These are phyloP conservation scores for Squalus acanthias DNA, from an alignment of 2,797 vertebrate genomes.

Conservation along the genomic window DNA sequence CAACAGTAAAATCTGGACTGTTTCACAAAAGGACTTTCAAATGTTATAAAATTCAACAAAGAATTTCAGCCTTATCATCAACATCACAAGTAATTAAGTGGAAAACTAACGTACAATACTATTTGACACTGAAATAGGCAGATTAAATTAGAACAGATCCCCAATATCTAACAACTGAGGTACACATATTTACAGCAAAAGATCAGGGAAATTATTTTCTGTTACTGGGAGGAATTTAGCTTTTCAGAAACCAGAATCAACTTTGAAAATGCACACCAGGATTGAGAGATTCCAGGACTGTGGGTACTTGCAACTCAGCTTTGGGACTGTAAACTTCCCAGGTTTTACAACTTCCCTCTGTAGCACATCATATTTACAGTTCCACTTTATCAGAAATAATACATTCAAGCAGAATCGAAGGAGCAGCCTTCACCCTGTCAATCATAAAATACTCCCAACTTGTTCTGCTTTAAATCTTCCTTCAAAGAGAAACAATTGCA, in stretches of 20 bases:
- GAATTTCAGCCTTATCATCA: background rate
- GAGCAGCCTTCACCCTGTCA: too few species aligned
- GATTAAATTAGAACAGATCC: background rate
- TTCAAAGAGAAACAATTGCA: background rate
- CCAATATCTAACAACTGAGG: background rate
- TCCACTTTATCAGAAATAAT: background rate
- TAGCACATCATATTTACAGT: background rate
- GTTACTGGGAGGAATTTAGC: background rate
- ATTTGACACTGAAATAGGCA: background rate
- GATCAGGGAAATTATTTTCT: too few species aligned
- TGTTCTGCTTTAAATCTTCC: background rate
- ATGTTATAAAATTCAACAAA: background rate
- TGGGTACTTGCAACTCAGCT: background rate
- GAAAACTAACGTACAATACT: too few species aligned
- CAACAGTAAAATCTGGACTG: too few species aligned
- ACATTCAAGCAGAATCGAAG: too few species aligned
- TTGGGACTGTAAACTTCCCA: background rate
- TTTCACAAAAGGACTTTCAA: background rate
- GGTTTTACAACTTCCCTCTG: background rate
- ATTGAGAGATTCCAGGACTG: background rate
- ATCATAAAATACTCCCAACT: background rate
- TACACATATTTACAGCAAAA: background rate
- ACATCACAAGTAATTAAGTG: too few species aligned
- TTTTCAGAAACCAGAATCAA: background rate
- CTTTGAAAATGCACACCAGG: background rate